These are phyloP conservation scores for Mizuhopecten yessoensis DNA, from an alignment of 1,140 invertebrate genomes.

Conservation along the genomic window DNA sequence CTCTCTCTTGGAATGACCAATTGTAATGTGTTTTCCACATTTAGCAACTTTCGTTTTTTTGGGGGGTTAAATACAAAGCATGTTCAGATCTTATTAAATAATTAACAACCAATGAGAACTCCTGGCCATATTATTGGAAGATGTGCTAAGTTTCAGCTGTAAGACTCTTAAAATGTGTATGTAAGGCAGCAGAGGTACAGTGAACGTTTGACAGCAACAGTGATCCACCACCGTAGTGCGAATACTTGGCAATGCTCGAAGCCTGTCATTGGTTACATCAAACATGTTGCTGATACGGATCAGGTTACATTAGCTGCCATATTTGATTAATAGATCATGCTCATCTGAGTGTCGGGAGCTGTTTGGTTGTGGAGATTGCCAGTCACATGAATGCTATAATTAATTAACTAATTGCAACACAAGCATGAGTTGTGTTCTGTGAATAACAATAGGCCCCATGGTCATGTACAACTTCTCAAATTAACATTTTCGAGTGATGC, in stretches of 20 bases:
- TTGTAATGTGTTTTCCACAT: no score
- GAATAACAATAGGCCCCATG: slow-evolving; percentile 32
- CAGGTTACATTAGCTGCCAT: slow-evolving; percentile 16
- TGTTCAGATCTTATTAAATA: no score
- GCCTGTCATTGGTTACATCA: slow-evolving; percentile 15
- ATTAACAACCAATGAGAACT: not conserved
- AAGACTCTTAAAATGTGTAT: not conserved
- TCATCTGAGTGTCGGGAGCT: not conserved
- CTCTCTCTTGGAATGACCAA: no score
- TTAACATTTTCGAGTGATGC: not conserved
- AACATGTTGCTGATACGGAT: slow-evolving; percentile 33
- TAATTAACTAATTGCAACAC: slow-evolving; percentile 15
- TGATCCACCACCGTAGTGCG: not conserved
- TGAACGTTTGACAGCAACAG: slow-evolving; percentile 18
- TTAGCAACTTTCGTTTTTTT: no score
- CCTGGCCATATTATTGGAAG: not conserved
- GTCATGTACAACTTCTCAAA: slow-evolving; percentile 1
- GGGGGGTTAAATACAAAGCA: no score
- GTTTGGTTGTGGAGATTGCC: not conserved
- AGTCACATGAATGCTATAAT: not conserved
- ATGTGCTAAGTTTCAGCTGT: not conserved
- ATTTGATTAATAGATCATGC: slow-evolving; percentile 16
- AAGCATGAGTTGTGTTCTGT: not conserved
- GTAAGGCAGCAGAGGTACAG: not conserved
- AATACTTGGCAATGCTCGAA: not conserved